These are phyloP conservation scores for Metacarcinus magister DNA, from an alignment of 2,888 invertebrate genomes.

Conservation along the genomic window DNA sequence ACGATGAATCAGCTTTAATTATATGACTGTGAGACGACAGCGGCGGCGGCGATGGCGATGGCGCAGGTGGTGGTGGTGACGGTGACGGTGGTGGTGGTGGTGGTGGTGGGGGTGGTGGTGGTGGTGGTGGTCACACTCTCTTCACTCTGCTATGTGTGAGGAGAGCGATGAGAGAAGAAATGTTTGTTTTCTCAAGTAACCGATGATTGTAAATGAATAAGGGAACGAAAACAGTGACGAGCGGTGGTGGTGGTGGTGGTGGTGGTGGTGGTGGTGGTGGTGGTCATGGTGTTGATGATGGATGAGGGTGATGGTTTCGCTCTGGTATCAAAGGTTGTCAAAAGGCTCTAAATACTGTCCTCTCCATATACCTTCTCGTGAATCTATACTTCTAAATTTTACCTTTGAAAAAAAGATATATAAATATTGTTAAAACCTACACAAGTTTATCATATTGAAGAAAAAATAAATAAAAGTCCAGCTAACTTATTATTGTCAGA, in stretches of 20 bases:
- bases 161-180: neutral
- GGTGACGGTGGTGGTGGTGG: neutral
- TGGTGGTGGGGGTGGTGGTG: too few relatives aligned
- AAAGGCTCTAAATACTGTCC: neutral
- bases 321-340: neutral
- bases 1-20: slow-evolving; percentile 40
- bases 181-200: neutral
- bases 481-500: too few relatives aligned
- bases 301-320: neutral
- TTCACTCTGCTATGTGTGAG: neutral
- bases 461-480: too few relatives aligned
- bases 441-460: too few relatives aligned
- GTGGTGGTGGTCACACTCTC: neutral
- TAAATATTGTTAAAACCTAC: too few relatives aligned
- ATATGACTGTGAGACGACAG: slow-evolving; percentile 31
- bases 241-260: neutral
- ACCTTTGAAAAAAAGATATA: too few relatives aligned
- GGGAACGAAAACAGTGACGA: neutral
- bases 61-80: neutral
- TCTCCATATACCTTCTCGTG: too few relatives aligned
- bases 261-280: neutral
- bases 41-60: neutral
- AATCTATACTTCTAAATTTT: too few relatives aligned
- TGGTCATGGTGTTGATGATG: neutral
- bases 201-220: neutral